These are phyloP conservation scores for Actinernus sp. DNA, from an alignment of 92 coral and sea anemone genomes.

Conservation along the genomic window DNA sequence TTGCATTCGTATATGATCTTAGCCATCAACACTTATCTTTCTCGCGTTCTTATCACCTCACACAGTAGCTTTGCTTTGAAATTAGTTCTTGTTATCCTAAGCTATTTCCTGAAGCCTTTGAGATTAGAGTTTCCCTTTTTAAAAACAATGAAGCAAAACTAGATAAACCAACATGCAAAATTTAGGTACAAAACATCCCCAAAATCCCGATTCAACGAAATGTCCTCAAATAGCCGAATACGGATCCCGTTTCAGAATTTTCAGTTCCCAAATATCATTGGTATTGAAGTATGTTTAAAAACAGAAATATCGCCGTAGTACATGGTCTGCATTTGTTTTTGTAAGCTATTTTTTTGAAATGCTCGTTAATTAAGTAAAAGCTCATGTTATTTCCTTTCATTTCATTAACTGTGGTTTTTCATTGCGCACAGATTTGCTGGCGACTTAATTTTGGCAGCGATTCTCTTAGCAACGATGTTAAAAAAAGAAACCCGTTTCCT, in stretches of 20 bases:
- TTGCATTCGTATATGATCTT: too few species aligned
- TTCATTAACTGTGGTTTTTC: not conserved
- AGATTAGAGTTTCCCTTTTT: not conserved
- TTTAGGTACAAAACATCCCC: too few species aligned
- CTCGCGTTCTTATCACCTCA: not conserved
- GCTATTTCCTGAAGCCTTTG: not conserved
- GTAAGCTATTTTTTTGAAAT: not conserved
- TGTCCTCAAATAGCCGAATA: too few species aligned
- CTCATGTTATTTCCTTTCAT: not conserved
- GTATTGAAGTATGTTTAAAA: too few species aligned
- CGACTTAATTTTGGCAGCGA: not conserved
- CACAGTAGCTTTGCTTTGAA: not conserved
- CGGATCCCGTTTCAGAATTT: too few species aligned
- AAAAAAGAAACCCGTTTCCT: not conserved
- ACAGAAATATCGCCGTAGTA: too few species aligned
- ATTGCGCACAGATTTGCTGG: not conserved
- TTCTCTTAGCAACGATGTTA: not conserved
- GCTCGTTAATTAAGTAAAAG: slow-evolving; percentile 6
- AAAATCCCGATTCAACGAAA: too few species aligned
- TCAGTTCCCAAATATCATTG: too few species aligned
- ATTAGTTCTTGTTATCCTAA: not conserved
- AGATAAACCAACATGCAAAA: not conserved
- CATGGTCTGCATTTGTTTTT: not conserved
- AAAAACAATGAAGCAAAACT: not conserved
- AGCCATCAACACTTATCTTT: not conserved